Evolutionary conservation across 1,140 invertebrate genomes (phyloP), one percentile per base, ranked within the genome.

Genomic region (Ladona fulva): DNA sequence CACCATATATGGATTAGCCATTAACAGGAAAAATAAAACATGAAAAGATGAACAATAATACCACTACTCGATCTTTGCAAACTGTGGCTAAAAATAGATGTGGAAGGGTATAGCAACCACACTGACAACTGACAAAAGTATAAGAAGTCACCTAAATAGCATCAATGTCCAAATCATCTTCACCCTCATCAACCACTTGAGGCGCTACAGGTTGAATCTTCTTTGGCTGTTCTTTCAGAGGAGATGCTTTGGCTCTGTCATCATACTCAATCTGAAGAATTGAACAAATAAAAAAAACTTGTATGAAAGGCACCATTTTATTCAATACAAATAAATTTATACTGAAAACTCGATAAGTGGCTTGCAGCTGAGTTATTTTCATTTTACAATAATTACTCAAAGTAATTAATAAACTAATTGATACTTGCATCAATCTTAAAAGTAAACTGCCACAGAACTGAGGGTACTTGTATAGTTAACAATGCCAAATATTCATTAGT

Each of bases 151-250:
- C 87, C 89, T 94, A 97, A 84, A 97, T 96, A 83, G 93, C 94
- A 89, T 97, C 95, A 84, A 97, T 97, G 85, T 97, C 94, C 82
- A 97, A 86, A 82, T 91, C 92, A 80, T 93, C 92, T 81, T 91
- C 91, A 29, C 90, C 94, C 74, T 91, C 93, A 79, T 92, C 92
- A 73, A 93, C 87, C 73, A 87, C 86, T 66, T 86, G 85, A 76
- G 86, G 85, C 81, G 88, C 87, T 87, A 42, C 80, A 82, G 76
- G 84, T 81, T 81, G 82, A 81, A 80, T 84, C 82, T 81, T 84
- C 82, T 81, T 86, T 80, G 82, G 85, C 79, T 89, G 89, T 74
- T 91, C 89, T 84, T 93, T 92, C 80, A 94, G 87, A 25, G 92
- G 89, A 59, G 92, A 90, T 78, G 90, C 89, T 83, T 91, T 91